Evolutionary conservation across 2,797 vertebrate species (phyloP).

Genomic region (Neopelma chrysocephalum): DNA sequence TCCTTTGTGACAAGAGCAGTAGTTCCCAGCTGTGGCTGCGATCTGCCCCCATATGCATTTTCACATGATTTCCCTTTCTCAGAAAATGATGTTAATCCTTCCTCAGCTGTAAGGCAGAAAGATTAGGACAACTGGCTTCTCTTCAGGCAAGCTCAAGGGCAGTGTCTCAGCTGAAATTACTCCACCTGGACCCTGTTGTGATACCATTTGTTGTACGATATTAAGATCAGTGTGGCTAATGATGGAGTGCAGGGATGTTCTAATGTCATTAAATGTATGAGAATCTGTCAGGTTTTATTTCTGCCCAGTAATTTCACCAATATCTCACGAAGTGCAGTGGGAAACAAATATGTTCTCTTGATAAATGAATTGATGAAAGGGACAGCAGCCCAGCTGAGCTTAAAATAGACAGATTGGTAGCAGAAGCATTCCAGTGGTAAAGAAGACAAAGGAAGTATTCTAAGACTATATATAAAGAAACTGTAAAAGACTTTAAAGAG

Average conservation of each 20-base stretch:
- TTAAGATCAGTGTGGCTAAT: not conserved
- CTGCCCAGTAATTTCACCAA: not conserved
- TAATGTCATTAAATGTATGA: not conserved
- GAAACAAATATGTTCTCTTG: not conserved
- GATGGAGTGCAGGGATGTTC: not conserved
- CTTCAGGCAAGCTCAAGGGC: not conserved
- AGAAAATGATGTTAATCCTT: not conserved
- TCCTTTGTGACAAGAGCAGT: not conserved
- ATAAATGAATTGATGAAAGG: not conserved
- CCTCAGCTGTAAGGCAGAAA: not conserved
- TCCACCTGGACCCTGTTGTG: not conserved
- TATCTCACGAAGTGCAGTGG: not conserved
- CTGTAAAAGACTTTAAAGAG: not conserved
- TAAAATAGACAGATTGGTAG: not conserved
- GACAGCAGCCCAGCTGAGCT: not conserved
- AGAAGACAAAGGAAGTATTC: not conserved
- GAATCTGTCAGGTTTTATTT: not conserved
- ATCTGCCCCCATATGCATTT: not conserved
- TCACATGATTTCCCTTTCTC: not conserved
- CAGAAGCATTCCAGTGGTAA: not conserved
- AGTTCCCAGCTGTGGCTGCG: not conserved
- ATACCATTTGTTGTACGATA: not conserved
- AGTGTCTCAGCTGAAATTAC: not conserved
- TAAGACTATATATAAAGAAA: not conserved
- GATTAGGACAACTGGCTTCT: not conserved